A percentile compares a stretch with the other conserved stretches of the same genome.
phyloP scores from a whole-genome alignment of 2,888 invertebrate genomes.

The Chrysopilus asiliformis region DNA sequence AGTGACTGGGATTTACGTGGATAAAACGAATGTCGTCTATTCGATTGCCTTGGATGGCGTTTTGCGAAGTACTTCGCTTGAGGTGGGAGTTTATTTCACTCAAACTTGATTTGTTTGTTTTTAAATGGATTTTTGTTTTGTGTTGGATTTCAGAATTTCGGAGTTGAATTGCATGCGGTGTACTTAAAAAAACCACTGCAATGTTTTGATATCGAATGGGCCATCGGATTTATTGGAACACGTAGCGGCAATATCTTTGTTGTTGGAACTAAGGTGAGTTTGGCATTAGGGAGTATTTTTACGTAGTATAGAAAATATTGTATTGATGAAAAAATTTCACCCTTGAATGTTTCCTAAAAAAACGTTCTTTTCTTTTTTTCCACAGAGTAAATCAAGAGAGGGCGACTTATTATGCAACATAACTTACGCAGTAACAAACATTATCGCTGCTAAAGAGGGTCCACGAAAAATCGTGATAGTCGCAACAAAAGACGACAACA shows the following conservation, averaged over 20 bases:
- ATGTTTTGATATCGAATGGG: conserved; percentile 62
- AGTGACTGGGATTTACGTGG: conserved; percentile 28
- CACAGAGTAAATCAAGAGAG: too few relatives aligned
- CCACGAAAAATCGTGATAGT: too few relatives aligned
- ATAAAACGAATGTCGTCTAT: conserved; percentile 23
- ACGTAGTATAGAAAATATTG: too few relatives aligned
- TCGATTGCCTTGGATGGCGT: conserved; percentile 33
- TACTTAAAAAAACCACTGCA: conserved; percentile 45
- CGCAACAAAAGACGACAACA: too few relatives aligned
- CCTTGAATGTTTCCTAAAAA: too few relatives aligned
- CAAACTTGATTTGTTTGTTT: too few relatives aligned
- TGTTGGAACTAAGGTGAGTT: conserved; percentile 52
- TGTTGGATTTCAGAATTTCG: conserved; percentile 23
- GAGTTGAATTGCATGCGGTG: conserved; percentile 24
- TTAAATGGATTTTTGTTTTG: background rate
- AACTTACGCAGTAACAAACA: too few relatives aligned
- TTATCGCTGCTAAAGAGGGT: too few relatives aligned
- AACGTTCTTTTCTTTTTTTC: too few relatives aligned
- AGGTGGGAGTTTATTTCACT: conserved; percentile 25
- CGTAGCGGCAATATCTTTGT: conserved; percentile 56
- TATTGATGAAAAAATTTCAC: too few relatives aligned
- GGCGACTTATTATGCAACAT: too few relatives aligned
- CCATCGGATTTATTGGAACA: conserved; percentile 56
- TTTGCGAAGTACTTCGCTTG: conserved; percentile 28
- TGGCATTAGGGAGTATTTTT: too few relatives aligned